Conservation (phyloP, 2,888 invertebrate species). For the Junonia oenone region DNA sequence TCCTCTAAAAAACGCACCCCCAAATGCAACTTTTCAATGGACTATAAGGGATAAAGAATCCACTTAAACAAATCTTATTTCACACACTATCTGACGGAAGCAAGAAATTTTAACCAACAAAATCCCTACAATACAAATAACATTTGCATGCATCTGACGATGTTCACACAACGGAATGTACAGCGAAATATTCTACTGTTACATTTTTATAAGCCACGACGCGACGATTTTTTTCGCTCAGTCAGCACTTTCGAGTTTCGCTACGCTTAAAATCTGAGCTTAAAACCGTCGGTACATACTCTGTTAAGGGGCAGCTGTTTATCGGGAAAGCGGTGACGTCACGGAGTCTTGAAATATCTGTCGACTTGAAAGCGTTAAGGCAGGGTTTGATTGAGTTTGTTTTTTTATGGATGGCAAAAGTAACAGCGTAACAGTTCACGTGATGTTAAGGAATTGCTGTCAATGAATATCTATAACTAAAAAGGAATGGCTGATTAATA, state of each 20-base stretch:
- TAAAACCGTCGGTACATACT: conserved; percentile 43
- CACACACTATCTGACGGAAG: too few relatives aligned
- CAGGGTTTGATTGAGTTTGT: too few relatives aligned
- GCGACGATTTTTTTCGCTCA: conserved; percentile 43
- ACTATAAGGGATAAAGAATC: too few relatives aligned
- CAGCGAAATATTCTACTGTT: conserved; percentile 20
- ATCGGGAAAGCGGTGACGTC: neutral
- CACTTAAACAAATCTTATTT: too few relatives aligned
- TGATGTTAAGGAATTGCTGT: too few relatives aligned
- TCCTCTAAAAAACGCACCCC: too few relatives aligned
- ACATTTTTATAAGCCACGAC: conserved; percentile 36
- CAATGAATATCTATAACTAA: too few relatives aligned
- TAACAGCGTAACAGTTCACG: too few relatives aligned
- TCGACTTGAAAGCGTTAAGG: neutral
- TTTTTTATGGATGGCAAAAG: too few relatives aligned
- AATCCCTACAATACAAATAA: neutral
- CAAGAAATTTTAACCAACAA: too few relatives aligned
- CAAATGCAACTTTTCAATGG: too few relatives aligned
- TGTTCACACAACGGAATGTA: neutral
- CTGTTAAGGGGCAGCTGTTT: conserved; percentile 39
- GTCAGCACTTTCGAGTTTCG: conserved; percentile 48
- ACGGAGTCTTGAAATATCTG: neutral
- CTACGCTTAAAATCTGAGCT: conserved; percentile 53
- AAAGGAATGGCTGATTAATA: too few relatives aligned
- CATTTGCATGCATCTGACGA: neutral